Evolutionary conservation across 2,113 vertebrate species (phyloP).

Genomic region (Montifringilla adamsi): DNA sequence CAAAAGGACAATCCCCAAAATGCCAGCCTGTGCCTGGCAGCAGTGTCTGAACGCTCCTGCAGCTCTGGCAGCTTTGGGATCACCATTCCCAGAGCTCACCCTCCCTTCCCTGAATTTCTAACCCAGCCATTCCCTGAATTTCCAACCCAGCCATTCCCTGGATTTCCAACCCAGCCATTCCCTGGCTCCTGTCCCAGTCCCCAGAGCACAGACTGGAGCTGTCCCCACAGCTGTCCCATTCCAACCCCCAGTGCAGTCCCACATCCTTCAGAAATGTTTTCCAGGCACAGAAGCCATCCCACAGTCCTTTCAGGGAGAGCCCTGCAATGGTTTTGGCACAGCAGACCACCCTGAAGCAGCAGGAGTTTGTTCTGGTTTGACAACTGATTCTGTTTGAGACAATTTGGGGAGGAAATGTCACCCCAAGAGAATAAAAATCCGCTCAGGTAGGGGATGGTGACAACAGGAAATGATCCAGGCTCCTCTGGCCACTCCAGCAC

Average conservation of each 20-base stretch:
- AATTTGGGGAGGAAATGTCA: not conserved
- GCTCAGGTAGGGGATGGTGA: not conserved
- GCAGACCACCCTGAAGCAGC: not conserved
- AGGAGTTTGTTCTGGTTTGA: not conserved
- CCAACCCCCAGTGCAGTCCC: not conserved
- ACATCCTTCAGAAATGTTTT: not conserved
- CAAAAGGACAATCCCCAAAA: too few species aligned
- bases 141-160: not conserved
- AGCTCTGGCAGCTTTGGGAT: not conserved
- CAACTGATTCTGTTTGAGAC: not conserved
- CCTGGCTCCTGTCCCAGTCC: not conserved
- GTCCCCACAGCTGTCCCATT: not conserved
- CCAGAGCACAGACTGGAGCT: not conserved
- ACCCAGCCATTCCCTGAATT: not conserved
- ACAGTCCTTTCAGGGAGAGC: not conserved
- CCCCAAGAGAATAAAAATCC: not conserved
- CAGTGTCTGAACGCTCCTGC: not conserved
- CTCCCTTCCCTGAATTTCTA: not conserved
- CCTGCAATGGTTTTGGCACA: not conserved
- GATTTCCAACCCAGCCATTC: not conserved
- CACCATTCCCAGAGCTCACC: accelerated
- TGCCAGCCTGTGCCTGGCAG: too few species aligned
- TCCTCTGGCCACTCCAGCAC: not conserved
- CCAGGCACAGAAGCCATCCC: not conserved
- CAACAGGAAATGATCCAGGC: not conserved